phyloP scores from a whole-genome alignment of 2,888 invertebrate species.

The Trichogramma dendrolimi region DNA sequence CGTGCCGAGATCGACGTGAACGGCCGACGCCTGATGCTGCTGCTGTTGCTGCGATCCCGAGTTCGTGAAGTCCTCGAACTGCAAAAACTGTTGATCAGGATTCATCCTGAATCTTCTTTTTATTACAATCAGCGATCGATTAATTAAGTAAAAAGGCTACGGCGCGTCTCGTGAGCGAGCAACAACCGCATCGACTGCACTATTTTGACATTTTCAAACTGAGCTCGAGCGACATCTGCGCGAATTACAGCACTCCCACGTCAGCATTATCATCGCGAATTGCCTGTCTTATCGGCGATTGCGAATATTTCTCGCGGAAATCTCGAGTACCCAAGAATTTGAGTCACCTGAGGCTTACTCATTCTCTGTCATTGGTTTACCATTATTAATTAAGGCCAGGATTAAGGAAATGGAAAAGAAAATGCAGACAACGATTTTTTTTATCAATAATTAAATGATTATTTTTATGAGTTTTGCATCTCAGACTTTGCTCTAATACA shows the following conservation, averaged over 20 bases:
- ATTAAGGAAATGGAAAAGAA: background rate
- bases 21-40: background rate
- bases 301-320: no score
- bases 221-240: constrained; percentile 3
- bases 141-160: background rate
- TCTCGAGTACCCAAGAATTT: no score
- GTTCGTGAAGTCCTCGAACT: constrained; percentile 18
- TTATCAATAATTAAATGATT: constrained; percentile 24
- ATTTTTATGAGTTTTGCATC: constrained; percentile 27
- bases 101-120: constrained; percentile 14
- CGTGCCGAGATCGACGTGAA: constrained; percentile 59
- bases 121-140: background rate
- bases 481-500: constrained; percentile 25
- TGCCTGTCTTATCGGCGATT: no score
- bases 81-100: constrained; percentile 24
- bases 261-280: no score
- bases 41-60: background rate
- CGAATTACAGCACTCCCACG: no score
- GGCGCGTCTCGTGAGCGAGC: no score
- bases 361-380: no score
- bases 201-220: constrained; percentile 18
- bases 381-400: no score
- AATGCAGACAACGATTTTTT: background rate
- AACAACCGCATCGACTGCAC: no score
- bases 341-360: no score